These are phyloP conservation scores for Gryllus longicercus DNA, from an alignment of 2,888 invertebrate genomes.

Conservation along the genomic window DNA sequence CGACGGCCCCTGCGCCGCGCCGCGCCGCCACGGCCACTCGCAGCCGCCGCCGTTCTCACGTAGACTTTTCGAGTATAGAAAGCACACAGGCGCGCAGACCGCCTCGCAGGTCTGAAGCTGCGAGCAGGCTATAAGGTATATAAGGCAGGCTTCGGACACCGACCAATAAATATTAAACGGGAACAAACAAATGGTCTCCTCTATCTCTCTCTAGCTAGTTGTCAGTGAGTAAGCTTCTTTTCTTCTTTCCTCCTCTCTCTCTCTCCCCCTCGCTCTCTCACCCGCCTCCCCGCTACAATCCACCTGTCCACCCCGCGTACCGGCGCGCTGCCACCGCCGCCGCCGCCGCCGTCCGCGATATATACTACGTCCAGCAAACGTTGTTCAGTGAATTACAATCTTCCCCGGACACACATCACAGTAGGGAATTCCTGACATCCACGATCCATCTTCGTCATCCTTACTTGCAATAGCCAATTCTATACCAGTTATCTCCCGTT, in stretches of 20 bases:
- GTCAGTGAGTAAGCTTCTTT: slow-evolving; percentile 19
- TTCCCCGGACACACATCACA: slow-evolving; percentile 28
- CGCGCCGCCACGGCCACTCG: background rate
- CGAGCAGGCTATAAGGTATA: slow-evolving; percentile 29
- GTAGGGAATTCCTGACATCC: slow-evolving; percentile 26
- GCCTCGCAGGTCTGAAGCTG: background rate
- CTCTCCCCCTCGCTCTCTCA: slow-evolving; percentile 23
- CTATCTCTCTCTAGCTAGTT: slow-evolving; percentile 32
- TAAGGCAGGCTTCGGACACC: slow-evolving; percentile 34
- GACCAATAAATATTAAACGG: slow-evolving; percentile 38
- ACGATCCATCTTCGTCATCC: slow-evolving; percentile 35
- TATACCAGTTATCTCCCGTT: background rate
- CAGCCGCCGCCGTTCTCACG: background rate
- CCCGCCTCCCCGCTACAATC: background rate
- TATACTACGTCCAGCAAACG: background rate
- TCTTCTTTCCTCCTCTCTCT: slow-evolving; percentile 25
- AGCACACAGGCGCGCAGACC: background rate
- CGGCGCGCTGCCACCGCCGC: background rate
- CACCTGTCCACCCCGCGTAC: slow-evolving; percentile 30
- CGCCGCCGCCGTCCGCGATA: background rate
- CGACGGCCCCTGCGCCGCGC: background rate
- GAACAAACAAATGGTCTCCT: slow-evolving; percentile 38
- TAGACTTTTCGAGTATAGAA: slow-evolving; percentile 18
- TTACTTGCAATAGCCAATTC: slow-evolving; percentile 5
- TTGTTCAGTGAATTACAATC: slow-evolving; percentile 30